phyloP scores from a whole-genome alignment of 1,140 invertebrate species.

The Sycophila sp. region DNA sequence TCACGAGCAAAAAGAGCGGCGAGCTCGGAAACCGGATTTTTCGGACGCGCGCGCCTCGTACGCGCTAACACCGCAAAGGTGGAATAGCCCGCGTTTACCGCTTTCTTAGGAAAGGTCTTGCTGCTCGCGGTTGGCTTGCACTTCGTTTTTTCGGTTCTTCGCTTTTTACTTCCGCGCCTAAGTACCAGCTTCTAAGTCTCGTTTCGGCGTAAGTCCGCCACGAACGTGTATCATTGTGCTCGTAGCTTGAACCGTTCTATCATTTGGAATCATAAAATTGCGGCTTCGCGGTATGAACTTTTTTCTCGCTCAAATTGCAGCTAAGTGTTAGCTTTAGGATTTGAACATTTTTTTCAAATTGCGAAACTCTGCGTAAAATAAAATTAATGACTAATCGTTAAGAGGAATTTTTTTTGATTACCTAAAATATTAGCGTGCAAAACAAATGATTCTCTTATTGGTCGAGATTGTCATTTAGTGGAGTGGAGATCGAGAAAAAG shows the following conservation, averaged over 20 bases:
- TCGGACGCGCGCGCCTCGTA: no score
- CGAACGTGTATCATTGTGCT: not conserved
- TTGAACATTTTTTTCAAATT: no score
- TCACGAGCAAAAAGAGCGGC: constrained; percentile 17
- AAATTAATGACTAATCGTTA: no score
- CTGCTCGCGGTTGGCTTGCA: not conserved
- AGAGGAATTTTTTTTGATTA: no score
- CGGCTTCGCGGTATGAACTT: not conserved
- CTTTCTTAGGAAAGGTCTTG: constrained; percentile 17
- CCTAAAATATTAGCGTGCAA: no score
- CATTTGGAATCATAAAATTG: no score
- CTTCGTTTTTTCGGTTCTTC: not conserved
- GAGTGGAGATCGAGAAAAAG: no score
- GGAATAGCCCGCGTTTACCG: not conserved
- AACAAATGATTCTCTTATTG: no score
- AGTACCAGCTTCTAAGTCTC: not conserved
- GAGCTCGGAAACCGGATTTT: constrained; percentile 31
- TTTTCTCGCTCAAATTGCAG: not conserved
- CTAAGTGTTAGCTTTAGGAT: not conserved
- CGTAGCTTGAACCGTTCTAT: not conserved
- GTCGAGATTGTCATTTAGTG: no score
- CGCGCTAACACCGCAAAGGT: constrained; percentile 12
- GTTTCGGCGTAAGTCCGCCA: not conserved
- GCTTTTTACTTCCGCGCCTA: not conserved
- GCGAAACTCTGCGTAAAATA: no score